Evolutionary conservation across 2,113 vertebrate genomes (phyloP).

Genomic region (Tiliqua scincoides): DNA sequence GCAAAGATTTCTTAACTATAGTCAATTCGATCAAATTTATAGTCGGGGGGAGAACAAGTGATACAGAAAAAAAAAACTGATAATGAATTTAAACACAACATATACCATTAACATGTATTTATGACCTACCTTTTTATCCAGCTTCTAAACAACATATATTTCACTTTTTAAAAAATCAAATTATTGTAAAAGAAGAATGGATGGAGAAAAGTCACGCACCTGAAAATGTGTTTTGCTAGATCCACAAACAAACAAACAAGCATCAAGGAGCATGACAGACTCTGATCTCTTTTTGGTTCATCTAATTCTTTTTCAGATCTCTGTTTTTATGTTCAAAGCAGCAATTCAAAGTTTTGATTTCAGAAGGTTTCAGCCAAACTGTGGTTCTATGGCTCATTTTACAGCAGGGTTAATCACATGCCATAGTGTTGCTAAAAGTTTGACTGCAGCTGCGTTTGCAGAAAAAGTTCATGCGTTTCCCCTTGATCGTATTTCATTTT

Average conservation of each 20-base stretch:
- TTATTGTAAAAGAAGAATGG: neutral
- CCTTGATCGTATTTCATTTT: slow-evolving; percentile 60
- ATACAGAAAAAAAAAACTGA: neutral
- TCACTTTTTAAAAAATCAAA: slow-evolving; percentile 7
- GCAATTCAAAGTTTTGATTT: neutral
- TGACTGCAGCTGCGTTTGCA: slow-evolving; percentile 40
- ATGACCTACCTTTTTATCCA: slow-evolving; percentile 1
- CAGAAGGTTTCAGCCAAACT: neutral
- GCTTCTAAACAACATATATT: slow-evolving; percentile 21
- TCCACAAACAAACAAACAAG: neutral
- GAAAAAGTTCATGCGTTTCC: slow-evolving; percentile 46
- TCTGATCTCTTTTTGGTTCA: neutral
- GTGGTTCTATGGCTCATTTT: slow-evolving; percentile 34
- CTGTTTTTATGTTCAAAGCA: neutral
- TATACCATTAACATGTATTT: slow-evolving; percentile 28
- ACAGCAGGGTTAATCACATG: slow-evolving; percentile 4
- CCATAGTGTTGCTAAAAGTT: neutral
- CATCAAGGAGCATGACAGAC: neutral
- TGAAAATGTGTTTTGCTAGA: slow-evolving; percentile 9
- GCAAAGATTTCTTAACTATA: slow-evolving; percentile 19
- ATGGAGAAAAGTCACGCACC: slow-evolving; percentile 11
- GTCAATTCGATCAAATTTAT: neutral
- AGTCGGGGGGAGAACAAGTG: neutral
- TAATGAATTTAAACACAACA: neutral
- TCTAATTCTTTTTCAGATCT: neutral